These are phyloP conservation scores for Oxyura jamaicensis DNA, from an alignment of 2,113 vertebrate genomes.

Conservation along the genomic window DNA sequence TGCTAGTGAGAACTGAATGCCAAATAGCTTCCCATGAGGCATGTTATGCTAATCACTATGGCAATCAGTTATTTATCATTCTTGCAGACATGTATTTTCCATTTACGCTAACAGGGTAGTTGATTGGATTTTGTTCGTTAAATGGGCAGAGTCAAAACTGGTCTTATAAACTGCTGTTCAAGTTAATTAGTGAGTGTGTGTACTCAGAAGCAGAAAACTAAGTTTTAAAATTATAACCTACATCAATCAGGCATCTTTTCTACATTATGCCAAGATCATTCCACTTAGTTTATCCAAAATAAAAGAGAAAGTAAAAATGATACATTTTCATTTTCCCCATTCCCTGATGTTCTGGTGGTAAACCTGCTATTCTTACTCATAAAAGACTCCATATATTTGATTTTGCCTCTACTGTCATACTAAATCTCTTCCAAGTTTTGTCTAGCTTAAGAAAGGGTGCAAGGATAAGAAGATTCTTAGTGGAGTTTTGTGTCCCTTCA, in stretches of 20 bases:
- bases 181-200: slow-evolving; percentile 66
- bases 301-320: slow-evolving; percentile 11
- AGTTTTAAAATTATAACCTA: slow-evolving; percentile 64
- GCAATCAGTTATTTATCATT: slow-evolving; percentile 74
- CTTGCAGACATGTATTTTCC: slow-evolving; percentile 65
- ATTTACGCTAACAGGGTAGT: slow-evolving; percentile 71
- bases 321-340: slow-evolving; percentile 23
- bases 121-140: slow-evolving; percentile 79
- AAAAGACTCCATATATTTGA: background rate
- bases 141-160: slow-evolving; percentile 67
- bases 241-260: slow-evolving; percentile 45
- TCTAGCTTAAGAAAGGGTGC: background rate
- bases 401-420: background rate
- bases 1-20: slow-evolving; percentile 33
- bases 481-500: background rate
- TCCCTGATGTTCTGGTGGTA: background rate
- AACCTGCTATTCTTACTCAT: background rate
- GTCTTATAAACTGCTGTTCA: slow-evolving; percentile 67
- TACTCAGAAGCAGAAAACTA: slow-evolving; percentile 55
- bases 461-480: background rate
- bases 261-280: slow-evolving; percentile 37
- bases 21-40: slow-evolving; percentile 39
- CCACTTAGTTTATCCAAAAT: background rate
- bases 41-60: slow-evolving; percentile 48
- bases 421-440: background rate